phyloP scores from a whole-genome alignment of 2,888 invertebrate species.

The Ornithoptera priamus region DNA sequence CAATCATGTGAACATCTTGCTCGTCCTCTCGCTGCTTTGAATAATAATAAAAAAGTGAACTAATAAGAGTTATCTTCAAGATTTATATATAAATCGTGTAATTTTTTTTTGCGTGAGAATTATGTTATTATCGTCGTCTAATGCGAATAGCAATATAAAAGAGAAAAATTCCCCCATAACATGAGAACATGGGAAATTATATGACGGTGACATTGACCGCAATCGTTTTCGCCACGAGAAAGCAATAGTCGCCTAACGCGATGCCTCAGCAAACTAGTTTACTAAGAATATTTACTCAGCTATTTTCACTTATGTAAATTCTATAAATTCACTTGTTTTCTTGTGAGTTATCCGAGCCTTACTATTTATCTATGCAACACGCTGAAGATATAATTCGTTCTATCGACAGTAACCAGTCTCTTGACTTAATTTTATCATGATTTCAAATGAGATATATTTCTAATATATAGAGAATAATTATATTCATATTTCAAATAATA shows the following conservation, averaged over 20 bases:
- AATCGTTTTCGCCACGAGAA: conserved; percentile 56
- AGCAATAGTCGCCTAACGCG: conserved; percentile 44
- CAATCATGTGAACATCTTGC: neutral
- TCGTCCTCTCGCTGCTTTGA: neutral
- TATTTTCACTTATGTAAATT: conserved; percentile 78
- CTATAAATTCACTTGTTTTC: conserved; percentile 46
- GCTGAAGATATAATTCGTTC: neutral
- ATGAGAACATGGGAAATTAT: conserved; percentile 29
- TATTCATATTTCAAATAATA: no score
- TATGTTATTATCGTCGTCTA: neutral
- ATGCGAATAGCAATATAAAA: conserved; percentile 14
- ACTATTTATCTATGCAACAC: neutral
- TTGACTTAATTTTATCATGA: no score
- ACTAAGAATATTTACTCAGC: conserved; percentile 50
- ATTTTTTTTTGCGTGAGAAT: neutral
- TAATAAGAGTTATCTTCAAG: neutral
- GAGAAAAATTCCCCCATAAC: conserved; percentile 23
- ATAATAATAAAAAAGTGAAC: neutral
- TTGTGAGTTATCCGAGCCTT: conserved; percentile 52
- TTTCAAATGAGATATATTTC: no score
- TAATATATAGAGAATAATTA: no score
- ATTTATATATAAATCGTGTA: neutral
- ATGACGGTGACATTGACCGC: conserved; percentile 38
- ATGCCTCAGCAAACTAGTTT: conserved; percentile 52
- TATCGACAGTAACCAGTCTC: no score